A percentile compares a stretch with the other conserved stretches of the same genome.
Conservation (phyloP, 2,888 invertebrate genomes). For the Dendrolimus houi region DNA sequence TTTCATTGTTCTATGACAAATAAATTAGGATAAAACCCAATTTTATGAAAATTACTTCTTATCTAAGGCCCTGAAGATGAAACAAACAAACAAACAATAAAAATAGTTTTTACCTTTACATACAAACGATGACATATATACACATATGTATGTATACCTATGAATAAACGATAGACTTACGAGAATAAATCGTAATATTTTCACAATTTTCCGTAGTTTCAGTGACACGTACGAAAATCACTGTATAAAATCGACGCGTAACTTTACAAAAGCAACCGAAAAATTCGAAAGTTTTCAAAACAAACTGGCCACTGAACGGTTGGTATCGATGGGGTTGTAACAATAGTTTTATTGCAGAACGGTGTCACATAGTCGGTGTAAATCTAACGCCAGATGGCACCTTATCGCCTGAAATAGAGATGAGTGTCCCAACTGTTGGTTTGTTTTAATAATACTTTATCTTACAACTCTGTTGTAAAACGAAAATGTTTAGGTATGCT, state of each 20-base stretch:
- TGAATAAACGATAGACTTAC: no score
- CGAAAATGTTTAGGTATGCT: no score
- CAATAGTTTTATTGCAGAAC: not conserved
- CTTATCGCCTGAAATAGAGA: slow-evolving; percentile 34
- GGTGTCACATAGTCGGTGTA: slow-evolving; percentile 39
- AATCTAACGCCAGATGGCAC: slow-evolving; percentile 45
- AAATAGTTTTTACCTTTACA: no score
- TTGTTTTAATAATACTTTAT: slow-evolving; percentile 22
- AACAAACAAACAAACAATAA: no score
- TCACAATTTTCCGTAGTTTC: not conserved
- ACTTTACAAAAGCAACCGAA: not conserved
- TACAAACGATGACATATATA: no score
- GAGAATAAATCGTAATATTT: no score
- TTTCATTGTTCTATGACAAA: no score
- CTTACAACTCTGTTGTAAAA: no score
- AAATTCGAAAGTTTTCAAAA: not conserved
- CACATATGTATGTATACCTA: no score
- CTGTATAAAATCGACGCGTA: not conserved
- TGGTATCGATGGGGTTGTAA: not conserved
- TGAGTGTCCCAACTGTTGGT: slow-evolving; percentile 35
- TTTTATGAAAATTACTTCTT: no score
- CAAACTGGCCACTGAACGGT: not conserved
- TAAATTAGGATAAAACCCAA: no score
- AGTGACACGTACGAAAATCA: not conserved
- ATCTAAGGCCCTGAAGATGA: no score